phyloP scores from a whole-genome alignment of 2,888 invertebrate genomes.

The Arenicola marina region DNA sequence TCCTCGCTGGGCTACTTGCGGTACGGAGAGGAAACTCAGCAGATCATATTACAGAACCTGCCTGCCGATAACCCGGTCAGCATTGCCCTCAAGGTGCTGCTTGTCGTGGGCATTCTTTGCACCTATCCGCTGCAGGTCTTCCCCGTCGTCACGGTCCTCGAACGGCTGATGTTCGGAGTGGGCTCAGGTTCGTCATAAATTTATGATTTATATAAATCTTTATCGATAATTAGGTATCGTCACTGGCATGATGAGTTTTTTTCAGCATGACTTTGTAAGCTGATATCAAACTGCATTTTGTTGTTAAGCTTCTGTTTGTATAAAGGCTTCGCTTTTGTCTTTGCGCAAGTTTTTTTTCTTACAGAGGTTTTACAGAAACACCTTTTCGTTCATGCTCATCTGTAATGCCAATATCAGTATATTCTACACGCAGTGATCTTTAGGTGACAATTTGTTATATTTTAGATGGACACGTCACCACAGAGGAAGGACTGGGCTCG shows the following conservation, averaged over 20 bases:
- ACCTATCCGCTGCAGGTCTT: conserved; percentile 55
- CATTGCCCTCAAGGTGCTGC: conserved; percentile 44
- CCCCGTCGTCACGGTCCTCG: conserved; percentile 52
- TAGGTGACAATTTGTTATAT: too few relatives aligned
- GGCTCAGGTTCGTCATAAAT: neutral
- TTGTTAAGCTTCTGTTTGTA: neutral
- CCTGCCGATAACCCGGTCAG: conserved; percentile 41
- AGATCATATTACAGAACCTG: conserved; percentile 47
- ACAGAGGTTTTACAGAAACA: too few relatives aligned
- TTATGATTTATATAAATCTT: neutral
- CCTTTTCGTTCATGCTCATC: too few relatives aligned
- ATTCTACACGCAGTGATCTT: too few relatives aligned
- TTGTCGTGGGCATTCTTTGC: conserved; percentile 48
- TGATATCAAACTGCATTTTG: too few relatives aligned
- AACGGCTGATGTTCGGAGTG: conserved; percentile 40
- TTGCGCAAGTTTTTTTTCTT: too few relatives aligned
- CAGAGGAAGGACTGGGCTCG: too few relatives aligned
- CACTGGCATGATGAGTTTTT: too few relatives aligned
- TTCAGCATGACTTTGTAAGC: too few relatives aligned
- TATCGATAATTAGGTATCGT: neutral
- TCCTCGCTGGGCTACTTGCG: conserved; percentile 50
- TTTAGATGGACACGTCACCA: too few relatives aligned
- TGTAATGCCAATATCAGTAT: too few relatives aligned
- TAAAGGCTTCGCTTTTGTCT: too few relatives aligned
- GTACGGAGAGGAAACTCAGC: conserved; percentile 43